Percentiles rank a stretch among this genome's conserved stretches.
Evolutionary conservation across 2,797 vertebrate species (phyloP).

Genomic region (Esox lucius): DNA sequence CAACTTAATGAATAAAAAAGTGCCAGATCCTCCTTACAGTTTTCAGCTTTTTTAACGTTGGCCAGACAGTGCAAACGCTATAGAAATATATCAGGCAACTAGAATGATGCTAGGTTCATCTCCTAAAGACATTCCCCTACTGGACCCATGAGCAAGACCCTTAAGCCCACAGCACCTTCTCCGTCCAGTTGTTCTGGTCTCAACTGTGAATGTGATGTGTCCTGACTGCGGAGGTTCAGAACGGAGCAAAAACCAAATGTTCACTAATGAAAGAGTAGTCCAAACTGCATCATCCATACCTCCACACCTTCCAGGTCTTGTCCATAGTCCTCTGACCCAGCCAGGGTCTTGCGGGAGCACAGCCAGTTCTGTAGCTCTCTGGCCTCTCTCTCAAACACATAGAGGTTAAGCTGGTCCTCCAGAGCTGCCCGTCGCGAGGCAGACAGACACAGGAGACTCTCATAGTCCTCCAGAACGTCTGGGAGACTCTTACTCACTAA

Average conservation of each 20-base stretch:
- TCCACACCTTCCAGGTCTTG: conserved; percentile 82
- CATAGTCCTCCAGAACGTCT: conserved; percentile 63
- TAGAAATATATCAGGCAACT: too few relatives aligned
- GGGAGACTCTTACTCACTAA: conserved; percentile 65
- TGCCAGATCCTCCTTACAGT: neutral
- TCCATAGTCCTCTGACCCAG: conserved; percentile 81
- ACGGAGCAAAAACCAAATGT: too few relatives aligned
- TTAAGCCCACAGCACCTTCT: too few relatives aligned
- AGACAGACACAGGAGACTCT: conserved; percentile 67
- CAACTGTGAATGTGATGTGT: too few relatives aligned
- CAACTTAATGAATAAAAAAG: neutral
- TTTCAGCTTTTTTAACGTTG: neutral
- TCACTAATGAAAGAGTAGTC: neutral
- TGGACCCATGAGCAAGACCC: too few relatives aligned
- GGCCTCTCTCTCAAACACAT: conserved; percentile 81
- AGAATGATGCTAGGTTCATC: too few relatives aligned
- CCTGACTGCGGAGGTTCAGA: too few relatives aligned
- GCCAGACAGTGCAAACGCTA: too few relatives aligned
- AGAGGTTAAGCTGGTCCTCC: conserved; percentile 79
- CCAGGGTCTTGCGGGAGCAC: conserved; percentile 68
- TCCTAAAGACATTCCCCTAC: too few relatives aligned
- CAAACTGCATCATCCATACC: neutral
- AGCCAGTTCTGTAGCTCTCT: conserved; percentile 84
- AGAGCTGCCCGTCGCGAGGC: conserved; percentile 64
- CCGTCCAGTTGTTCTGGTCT: too few relatives aligned